Conservation (phyloP, 2,888 invertebrate genomes). For the Caenorhabditis angaria region DNA sequence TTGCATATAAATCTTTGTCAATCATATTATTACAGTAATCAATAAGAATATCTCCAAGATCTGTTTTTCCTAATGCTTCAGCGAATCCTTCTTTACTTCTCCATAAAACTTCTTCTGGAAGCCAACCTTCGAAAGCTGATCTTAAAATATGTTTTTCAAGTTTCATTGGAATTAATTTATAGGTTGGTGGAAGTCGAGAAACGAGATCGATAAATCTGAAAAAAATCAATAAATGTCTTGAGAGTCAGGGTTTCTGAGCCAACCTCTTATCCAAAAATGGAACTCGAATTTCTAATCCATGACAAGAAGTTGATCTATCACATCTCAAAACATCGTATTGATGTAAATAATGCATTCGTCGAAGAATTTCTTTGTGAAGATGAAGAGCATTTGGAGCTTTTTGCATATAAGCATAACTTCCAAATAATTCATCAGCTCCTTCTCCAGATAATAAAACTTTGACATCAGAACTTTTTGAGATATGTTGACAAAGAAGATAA, state of each 20-base stretch:
- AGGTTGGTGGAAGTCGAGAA: slow-evolving; percentile 65
- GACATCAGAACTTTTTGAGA: slow-evolving; percentile 67
- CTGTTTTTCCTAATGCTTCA: slow-evolving; percentile 69
- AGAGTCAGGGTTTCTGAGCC: background rate
- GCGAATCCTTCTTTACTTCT: slow-evolving; percentile 71
- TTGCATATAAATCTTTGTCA: slow-evolving; percentile 52
- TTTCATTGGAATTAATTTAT: slow-evolving; percentile 65
- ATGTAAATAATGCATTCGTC: slow-evolving; percentile 67
- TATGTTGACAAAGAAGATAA: slow-evolving; percentile 69
- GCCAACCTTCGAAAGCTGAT: slow-evolving; percentile 67
- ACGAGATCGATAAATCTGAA: slow-evolving; percentile 65
- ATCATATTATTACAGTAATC: slow-evolving; percentile 56
- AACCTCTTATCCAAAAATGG: slow-evolving; percentile 69
- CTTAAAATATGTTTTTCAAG: slow-evolving; percentile 68
- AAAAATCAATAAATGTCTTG: background rate
- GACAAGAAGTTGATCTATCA: slow-evolving; percentile 68
- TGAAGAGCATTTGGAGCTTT: slow-evolving; percentile 68
- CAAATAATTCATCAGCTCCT: slow-evolving; percentile 71
- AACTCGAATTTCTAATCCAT: slow-evolving; percentile 71
- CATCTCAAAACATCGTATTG: slow-evolving; percentile 71
- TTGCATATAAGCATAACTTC: slow-evolving; percentile 72
- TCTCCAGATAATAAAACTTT: slow-evolving; percentile 71
- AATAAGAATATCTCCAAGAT: slow-evolving; percentile 66
- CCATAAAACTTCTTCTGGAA: slow-evolving; percentile 70
- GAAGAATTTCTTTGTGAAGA: slow-evolving; percentile 67